These are phyloP conservation scores for Macropus fuliginosus DNA, from an alignment of 2,797 vertebrate species.

Conservation along the genomic window DNA sequence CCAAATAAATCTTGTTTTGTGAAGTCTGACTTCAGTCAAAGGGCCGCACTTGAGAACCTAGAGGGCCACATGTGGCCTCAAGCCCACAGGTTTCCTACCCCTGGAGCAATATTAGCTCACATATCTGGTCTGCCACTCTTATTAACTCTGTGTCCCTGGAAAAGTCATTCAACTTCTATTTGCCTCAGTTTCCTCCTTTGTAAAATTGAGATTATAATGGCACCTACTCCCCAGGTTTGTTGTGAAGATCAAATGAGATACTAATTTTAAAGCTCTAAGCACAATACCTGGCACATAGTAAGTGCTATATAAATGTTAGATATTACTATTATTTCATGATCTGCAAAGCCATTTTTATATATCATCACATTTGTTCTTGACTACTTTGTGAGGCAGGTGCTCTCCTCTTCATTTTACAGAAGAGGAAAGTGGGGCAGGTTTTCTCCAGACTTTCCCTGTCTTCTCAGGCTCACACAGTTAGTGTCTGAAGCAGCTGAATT, in stretches of 20 bases:
- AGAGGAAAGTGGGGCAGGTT: background rate
- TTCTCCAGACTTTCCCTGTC: background rate
- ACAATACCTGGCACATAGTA: background rate
- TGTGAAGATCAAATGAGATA: background rate
- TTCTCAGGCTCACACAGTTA: background rate
- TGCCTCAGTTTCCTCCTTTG: background rate
- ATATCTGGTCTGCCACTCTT: background rate
- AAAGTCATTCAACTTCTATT: constrained; percentile 9
- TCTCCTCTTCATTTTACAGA: background rate
- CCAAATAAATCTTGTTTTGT: too few relatives aligned
- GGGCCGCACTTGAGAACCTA: too few relatives aligned
- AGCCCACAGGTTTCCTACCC: too few relatives aligned
- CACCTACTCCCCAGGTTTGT: background rate
- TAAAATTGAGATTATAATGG: background rate
- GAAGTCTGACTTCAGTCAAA: too few relatives aligned
- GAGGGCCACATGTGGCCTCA: too few relatives aligned
- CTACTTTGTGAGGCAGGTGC: background rate
- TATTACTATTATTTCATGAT: background rate
- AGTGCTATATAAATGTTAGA: background rate
- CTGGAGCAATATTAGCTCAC: background rate
- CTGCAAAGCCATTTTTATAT: background rate
- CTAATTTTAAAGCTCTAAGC: constrained; percentile 24
- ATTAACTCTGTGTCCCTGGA: background rate
- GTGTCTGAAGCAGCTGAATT: background rate
- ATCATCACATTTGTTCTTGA: background rate